Percentiles rank a stretch among this genome's conserved stretches.
Evolutionary conservation across 2,888 invertebrate species (phyloP).

Genomic region (Belgica antarctica): DNA sequence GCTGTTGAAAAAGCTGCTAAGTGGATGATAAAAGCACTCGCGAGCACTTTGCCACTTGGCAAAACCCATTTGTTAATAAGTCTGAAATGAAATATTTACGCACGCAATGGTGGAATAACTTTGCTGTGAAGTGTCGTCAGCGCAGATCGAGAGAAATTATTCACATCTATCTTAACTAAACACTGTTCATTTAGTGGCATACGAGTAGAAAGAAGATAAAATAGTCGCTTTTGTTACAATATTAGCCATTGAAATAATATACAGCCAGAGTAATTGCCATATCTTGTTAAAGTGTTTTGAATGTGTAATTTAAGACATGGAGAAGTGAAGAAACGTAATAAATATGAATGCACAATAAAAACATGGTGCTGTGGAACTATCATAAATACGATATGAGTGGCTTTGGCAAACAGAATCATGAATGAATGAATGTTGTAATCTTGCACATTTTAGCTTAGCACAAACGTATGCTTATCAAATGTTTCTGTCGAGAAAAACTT

Average conservation of each 20-base stretch:
- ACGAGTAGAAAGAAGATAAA: not conserved
- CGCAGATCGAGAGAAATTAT: no score
- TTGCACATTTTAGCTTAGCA: not conserved
- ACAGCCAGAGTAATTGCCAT: conserved; percentile 16
- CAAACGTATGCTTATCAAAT: not conserved
- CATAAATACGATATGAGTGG: conserved; percentile 3
- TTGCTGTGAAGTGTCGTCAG: not conserved
- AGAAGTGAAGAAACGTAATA: not conserved
- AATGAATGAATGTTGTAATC: not conserved
- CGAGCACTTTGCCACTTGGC: conserved; percentile 2
- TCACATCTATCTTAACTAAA: no score
- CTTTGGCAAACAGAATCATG: not conserved
- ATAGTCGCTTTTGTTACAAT: no score
- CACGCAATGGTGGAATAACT: conserved; percentile 11
- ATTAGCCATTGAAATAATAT: not conserved
- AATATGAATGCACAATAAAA: conserved; percentile 24
- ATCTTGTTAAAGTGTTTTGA: conserved; percentile 30
- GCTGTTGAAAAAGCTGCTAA: not conserved
- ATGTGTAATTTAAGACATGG: conserved; percentile 13
- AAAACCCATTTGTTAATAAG: conserved; percentile 41
- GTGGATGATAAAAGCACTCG: conserved; percentile 26
- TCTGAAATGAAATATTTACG: conserved; percentile 40
- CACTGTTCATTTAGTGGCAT: not conserved
- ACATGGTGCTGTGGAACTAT: not conserved
- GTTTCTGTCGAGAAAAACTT: no score